Evolutionary conservation across 2,888 invertebrate species (phyloP).

Genomic region (Oscheius onirici): DNA sequence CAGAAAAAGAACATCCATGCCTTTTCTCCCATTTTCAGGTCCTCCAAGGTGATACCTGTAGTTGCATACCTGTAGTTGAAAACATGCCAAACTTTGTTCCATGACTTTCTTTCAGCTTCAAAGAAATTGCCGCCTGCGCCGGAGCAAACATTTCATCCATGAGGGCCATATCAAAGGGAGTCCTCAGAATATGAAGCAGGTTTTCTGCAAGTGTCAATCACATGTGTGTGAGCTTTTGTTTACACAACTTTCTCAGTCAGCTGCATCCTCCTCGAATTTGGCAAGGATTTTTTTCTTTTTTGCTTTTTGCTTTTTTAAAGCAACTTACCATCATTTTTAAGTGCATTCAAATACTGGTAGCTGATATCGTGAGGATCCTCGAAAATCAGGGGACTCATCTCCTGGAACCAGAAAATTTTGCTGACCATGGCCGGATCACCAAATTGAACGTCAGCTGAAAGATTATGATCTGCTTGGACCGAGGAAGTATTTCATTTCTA

Average conservation of each 20-base stretch:
- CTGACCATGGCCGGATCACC: slow-evolving; percentile 18
- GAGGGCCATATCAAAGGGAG: slow-evolving; percentile 37
- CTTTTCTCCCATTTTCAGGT: too few species aligned
- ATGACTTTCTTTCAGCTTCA: slow-evolving; percentile 37
- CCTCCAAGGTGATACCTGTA: too few species aligned
- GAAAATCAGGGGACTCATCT: slow-evolving; percentile 33
- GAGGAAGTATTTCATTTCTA: not conserved
- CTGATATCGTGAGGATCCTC: slow-evolving; percentile 21
- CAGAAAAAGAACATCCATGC: too few species aligned
- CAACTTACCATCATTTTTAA: slow-evolving; percentile 5
- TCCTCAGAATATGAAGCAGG: slow-evolving; percentile 27
- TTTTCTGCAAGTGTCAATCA: slow-evolving; percentile 21
- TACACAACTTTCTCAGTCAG: not conserved
- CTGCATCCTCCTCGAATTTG: not conserved
- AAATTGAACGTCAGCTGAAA: not conserved
- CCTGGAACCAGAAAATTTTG: slow-evolving; percentile 42
- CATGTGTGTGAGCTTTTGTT: too few species aligned
- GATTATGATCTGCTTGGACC: not conserved
- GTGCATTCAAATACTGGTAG: slow-evolving; percentile 14
- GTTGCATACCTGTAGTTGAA: slow-evolving; percentile 49
- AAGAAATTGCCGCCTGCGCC: slow-evolving; percentile 43
- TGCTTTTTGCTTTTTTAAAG: not conserved
- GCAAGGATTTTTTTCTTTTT: not conserved
- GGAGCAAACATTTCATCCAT: slow-evolving; percentile 46
- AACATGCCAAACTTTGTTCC: slow-evolving; percentile 44